These are phyloP conservation scores for Sceloporus tristichus DNA, from an alignment of 2,113 vertebrate genomes.

Conservation along the genomic window DNA sequence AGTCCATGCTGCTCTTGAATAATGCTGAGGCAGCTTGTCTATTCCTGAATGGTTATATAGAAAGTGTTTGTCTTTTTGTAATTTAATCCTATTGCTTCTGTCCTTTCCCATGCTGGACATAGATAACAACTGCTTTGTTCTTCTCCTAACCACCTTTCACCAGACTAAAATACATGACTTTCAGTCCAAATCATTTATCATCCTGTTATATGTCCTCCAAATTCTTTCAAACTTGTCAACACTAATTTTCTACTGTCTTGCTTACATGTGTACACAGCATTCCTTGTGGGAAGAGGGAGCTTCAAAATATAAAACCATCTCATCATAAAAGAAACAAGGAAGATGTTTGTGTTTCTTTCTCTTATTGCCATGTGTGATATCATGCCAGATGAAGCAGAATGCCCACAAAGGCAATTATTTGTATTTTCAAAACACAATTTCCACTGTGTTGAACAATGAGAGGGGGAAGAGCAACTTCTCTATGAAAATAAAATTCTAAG, in stretches of 20 bases:
- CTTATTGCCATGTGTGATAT: constrained; percentile 62
- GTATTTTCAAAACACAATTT: constrained; percentile 62
- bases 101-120: not conserved
- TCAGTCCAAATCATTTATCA: constrained; percentile 21
- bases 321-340: constrained; percentile 51
- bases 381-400: constrained; percentile 57
- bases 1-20: not conserved
- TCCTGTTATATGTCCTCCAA: not conserved
- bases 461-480: constrained; percentile 21
- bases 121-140: not conserved
- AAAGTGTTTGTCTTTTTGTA: not conserved
- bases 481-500: constrained; percentile 52
- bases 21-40: not conserved
- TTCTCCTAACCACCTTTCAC: not conserved
- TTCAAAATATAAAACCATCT: constrained; percentile 51
- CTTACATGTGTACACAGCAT: not conserved
- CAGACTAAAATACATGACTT: constrained; percentile 21
- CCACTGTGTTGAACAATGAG: constrained; percentile 49
- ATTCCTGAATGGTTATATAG: not conserved
- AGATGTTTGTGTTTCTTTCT: constrained; percentile 60
- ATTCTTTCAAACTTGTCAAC: constrained; percentile 17
- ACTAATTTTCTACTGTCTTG: constrained; percentile 2
- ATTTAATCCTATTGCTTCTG: not conserved
- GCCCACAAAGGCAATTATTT: constrained; percentile 56
- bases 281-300: constrained; percentile 35